Evolutionary conservation across 2,113 vertebrate genomes (phyloP).

Genomic region (Thermophis baileyi): DNA sequence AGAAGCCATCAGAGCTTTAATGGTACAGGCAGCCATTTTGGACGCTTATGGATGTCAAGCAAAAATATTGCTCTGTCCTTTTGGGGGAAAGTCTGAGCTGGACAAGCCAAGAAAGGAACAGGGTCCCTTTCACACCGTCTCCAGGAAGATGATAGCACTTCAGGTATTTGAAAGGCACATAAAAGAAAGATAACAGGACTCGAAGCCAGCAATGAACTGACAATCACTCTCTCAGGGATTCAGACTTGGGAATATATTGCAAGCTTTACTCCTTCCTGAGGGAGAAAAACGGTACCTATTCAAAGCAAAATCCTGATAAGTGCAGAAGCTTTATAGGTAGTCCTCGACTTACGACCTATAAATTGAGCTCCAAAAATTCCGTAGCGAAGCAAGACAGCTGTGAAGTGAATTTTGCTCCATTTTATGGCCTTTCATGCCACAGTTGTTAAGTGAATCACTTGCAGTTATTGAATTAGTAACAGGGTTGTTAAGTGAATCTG

Average conservation of each 20-base stretch:
- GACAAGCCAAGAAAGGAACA: background rate
- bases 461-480: background rate
- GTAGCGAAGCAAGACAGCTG: background rate
- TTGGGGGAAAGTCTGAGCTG: background rate
- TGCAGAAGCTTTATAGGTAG: background rate
- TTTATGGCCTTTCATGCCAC: background rate
- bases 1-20: background rate
- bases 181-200: background rate
- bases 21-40: background rate
- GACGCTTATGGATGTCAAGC: fast-evolving
- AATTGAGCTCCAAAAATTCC: background rate
- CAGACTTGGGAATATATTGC: background rate
- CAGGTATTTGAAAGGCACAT: background rate
- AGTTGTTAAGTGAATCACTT: background rate
- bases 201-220: background rate
- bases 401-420: background rate
- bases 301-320: background rate
- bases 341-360: background rate
- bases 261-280: background rate
- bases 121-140: background rate
- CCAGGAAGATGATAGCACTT: background rate
- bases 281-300: background rate
- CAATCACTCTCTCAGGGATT: background rate
- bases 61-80: background rate
- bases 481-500: background rate